Evolutionary conservation across 2,797 vertebrate species (phyloP).

Genomic region (Gymnothorax reevesii): DNA sequence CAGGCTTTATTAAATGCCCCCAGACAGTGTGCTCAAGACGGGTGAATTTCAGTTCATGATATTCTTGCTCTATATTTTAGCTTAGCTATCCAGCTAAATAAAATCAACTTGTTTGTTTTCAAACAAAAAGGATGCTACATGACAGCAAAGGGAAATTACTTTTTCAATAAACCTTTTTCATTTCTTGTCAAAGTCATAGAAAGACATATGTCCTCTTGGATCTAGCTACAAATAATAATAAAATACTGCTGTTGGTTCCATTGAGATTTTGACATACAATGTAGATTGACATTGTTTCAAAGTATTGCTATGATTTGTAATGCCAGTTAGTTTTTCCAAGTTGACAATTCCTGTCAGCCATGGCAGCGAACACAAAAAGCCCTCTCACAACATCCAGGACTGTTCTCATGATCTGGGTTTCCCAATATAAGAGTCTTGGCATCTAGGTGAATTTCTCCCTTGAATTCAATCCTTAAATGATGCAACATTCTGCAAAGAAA

Average conservation of each 20-base stretch:
- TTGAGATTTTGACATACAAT: not conserved
- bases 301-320: not conserved
- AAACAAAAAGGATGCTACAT: not conserved
- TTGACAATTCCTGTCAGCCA: not conserved
- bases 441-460: not conserved
- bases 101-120: not conserved
- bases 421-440: slow-evolving; percentile 10
- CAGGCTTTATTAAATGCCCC: not conserved
- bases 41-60: not conserved
- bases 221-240: not conserved
- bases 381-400: not conserved
- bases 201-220: not conserved
- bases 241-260: not conserved
- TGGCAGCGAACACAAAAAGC: not conserved
- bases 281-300: not conserved
- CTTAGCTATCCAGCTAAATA: not conserved
- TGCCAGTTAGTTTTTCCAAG: not conserved
- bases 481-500: not conserved
- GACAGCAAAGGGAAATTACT: not conserved
- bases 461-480: not conserved
- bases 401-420: not conserved
- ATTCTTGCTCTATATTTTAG: not conserved
- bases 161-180: not conserved
- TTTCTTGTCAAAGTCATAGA: not conserved
- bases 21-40: not conserved